A percentile compares a stretch with the other conserved stretches of the same genome.
These are phyloP conservation scores for Serilophus lunatus DNA, from an alignment of 2,113 vertebrate genomes.

Conservation along the genomic window DNA sequence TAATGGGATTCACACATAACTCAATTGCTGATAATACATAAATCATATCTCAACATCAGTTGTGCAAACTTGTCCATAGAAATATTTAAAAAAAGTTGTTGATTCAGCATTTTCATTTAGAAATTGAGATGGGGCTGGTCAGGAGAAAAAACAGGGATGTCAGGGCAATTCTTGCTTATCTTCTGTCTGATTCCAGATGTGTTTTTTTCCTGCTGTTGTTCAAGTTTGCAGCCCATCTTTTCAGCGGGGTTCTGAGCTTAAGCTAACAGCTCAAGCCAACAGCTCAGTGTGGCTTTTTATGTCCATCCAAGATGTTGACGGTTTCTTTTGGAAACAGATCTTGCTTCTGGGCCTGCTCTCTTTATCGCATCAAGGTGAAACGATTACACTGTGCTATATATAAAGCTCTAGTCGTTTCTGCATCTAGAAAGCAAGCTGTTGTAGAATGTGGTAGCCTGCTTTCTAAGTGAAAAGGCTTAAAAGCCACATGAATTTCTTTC, in stretches of 20 bases:
- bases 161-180: neutral
- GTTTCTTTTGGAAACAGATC: neutral
- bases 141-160: neutral
- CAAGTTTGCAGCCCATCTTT: neutral
- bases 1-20: neutral
- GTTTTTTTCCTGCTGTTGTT: neutral
- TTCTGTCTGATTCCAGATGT: neutral
- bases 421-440: neutral
- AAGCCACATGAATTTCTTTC: neutral
- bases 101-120: neutral
- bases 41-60: neutral
- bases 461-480: neutral
- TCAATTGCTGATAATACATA: neutral
- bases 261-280: neutral
- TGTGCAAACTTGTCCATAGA: neutral
- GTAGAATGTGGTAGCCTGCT: neutral
- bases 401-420: neutral
- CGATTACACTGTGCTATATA: neutral
- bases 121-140: neutral
- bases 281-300: neutral
- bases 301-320: neutral
- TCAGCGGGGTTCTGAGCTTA: neutral
- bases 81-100: neutral
- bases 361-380: neutral
- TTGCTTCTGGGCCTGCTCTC: neutral